These are phyloP conservation scores for Potorous gilbertii DNA, from an alignment of 2,797 vertebrate species.

Conservation along the genomic window DNA sequence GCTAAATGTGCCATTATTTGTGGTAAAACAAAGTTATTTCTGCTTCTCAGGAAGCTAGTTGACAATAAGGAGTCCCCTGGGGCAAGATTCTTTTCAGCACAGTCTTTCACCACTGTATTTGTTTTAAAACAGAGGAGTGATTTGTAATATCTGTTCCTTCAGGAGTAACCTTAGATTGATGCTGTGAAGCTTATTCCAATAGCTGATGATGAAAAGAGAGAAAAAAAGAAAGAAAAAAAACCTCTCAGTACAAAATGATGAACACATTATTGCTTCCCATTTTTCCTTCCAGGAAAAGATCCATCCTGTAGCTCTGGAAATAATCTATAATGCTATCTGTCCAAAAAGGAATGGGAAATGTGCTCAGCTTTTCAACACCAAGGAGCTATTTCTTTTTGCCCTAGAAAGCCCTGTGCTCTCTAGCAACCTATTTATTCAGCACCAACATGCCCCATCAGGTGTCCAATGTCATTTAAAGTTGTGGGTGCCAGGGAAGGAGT, in stretches of 20 bases:
- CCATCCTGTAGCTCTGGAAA: conserved; percentile 46
- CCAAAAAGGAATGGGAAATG: background rate
- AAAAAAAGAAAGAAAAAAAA: background rate
- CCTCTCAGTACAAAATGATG: conserved; percentile 33
- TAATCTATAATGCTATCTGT: conserved; percentile 17
- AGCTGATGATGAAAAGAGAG: background rate
- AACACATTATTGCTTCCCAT: conserved; percentile 20
- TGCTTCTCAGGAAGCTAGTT: conserved; percentile 41
- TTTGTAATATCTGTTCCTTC: conserved; percentile 69
- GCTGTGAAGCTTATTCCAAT: background rate
- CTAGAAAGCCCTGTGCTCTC: conserved; percentile 15
- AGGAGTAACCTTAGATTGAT: conserved; percentile 42
- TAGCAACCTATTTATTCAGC: conserved; percentile 19
- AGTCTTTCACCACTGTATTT: conserved; percentile 35
- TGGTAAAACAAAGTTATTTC: conserved; percentile 47
- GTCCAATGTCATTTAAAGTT: background rate
- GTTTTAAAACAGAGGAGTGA: conserved; percentile 45
- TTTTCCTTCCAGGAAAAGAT: conserved; percentile 60
- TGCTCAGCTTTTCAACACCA: conserved; percentile 2
- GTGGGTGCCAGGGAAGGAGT: background rate
- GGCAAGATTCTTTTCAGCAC: conserved; percentile 47
- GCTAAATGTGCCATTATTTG: conserved; percentile 37
- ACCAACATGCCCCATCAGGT: background rate
- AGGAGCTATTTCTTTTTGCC: conserved; percentile 20
- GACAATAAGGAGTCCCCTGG: conserved; percentile 49